These are phyloP conservation scores for Eupithecia tripunctaria DNA, from an alignment of 2,888 invertebrate genomes.

Conservation along the genomic window DNA sequence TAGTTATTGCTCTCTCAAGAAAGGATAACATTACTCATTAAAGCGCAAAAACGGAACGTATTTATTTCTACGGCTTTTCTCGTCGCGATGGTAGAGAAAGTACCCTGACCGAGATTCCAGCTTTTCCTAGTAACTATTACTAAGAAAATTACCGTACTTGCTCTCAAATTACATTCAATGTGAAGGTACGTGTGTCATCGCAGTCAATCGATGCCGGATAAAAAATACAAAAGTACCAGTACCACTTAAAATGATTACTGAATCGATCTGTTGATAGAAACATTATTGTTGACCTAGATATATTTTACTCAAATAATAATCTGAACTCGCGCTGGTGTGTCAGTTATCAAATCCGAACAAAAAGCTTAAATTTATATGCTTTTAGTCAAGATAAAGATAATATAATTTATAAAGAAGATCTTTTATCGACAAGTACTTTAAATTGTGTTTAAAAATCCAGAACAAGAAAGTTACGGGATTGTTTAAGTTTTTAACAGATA, in stretches of 20 bases:
- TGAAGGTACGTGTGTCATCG: conserved; percentile 18
- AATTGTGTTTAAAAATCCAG: too few species aligned
- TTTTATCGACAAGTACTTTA: too few species aligned
- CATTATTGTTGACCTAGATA: conserved; percentile 28
- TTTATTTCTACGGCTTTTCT: conserved; percentile 12
- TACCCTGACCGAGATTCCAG: conserved; percentile 42
- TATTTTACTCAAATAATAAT: neutral
- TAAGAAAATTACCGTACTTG: conserved; percentile 32
- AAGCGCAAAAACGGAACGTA: conserved; percentile 2
- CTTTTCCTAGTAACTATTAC: conserved; percentile 37
- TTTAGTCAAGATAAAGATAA: too few species aligned
- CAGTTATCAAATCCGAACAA: too few species aligned
- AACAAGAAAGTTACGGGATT: too few species aligned
- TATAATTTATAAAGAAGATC: too few species aligned
- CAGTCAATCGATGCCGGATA: conserved; percentile 11
- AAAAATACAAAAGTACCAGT: conserved; percentile 15
- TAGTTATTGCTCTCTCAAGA: neutral
- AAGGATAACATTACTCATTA: neutral
- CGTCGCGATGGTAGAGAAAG: conserved; percentile 35
- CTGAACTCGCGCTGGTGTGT: neutral
- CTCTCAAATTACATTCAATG: conserved; percentile 28
- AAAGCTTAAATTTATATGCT: too few species aligned
- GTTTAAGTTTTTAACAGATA: too few species aligned
- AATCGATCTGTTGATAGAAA: conserved; percentile 18
- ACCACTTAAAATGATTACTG: conserved; percentile 1